A percentile compares a stretch with the other conserved stretches of the same genome.
phyloP scores from a whole-genome alignment of 2,888 invertebrate genomes.

The Pachliopta kotzebuea region DNA sequence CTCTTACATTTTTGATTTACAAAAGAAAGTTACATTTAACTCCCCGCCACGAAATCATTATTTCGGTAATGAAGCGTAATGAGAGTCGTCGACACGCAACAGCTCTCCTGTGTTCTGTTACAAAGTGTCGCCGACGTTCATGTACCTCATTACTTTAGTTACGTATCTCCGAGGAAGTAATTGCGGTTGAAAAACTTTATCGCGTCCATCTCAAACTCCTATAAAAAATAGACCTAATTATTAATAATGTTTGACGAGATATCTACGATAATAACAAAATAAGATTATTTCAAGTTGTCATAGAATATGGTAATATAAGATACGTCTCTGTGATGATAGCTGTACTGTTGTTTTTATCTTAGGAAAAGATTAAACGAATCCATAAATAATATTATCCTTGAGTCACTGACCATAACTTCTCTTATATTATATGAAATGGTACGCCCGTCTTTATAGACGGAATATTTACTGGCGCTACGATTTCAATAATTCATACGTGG shows the following conservation, averaged over 20 bases:
- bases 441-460: constrained; percentile 21
- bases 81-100: constrained; percentile 41
- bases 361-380: constrained; percentile 16
- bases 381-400: constrained; percentile 27
- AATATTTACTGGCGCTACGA: constrained; percentile 27
- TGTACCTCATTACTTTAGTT: constrained; percentile 27
- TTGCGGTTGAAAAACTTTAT: constrained; percentile 20
- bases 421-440: constrained; percentile 19
- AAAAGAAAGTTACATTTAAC: constrained; percentile 5
- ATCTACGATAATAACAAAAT: no score
- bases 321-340: background rate
- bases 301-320: no score
- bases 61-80: constrained; percentile 45
- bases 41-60: constrained; percentile 35
- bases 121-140: constrained; percentile 31
- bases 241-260: background rate
- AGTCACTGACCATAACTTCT: constrained; percentile 23
- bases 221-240: background rate
- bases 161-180: constrained; percentile 18
- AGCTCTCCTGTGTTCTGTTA: constrained; percentile 31
- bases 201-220: background rate
- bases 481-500: constrained; percentile 50
- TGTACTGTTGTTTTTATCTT: background rate
- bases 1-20: background rate
- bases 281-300: no score